Evolutionary conservation across 2,888 invertebrate genomes (phyloP).

Genomic region (Cabera pusaria): DNA sequence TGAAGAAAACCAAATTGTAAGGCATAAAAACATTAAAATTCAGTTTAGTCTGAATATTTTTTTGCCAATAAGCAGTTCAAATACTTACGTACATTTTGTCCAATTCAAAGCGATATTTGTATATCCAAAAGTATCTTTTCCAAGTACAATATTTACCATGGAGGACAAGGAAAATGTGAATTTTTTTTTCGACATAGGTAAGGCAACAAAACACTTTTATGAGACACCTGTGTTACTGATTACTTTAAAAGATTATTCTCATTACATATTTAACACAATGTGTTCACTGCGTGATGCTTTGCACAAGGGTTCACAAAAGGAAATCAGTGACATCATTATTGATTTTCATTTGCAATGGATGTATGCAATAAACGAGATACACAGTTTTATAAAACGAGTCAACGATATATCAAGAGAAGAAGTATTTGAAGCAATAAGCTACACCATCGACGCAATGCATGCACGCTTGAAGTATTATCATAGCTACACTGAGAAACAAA

Average conservation of each 20-base stretch:
- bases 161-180: too few relatives aligned
- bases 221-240: conserved; percentile 66
- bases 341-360: conserved; percentile 72
- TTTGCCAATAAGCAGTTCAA: too few relatives aligned
- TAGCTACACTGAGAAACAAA: conserved; percentile 56
- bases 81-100: too few relatives aligned
- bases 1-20: too few relatives aligned
- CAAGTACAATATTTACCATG: too few relatives aligned
- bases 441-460: conserved; percentile 60
- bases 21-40: too few relatives aligned
- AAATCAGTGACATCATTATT: conserved; percentile 55
- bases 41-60: too few relatives aligned
- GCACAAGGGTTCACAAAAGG: conserved; percentile 38
- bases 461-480: conserved; percentile 59
- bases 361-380: conserved; percentile 59
- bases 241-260: conserved; percentile 63
- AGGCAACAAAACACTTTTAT: conserved; percentile 66
- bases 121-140: too few relatives aligned
- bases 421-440: conserved; percentile 57
- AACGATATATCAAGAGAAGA: conserved; percentile 49
- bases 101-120: too few relatives aligned
- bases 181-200: conserved; percentile 66
- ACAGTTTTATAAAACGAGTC: conserved; percentile 49
- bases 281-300: conserved; percentile 54
- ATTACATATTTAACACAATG: conserved; percentile 58